Conservation (phyloP, 2,888 invertebrate genomes). For the Stomorhina lunata region DNA sequence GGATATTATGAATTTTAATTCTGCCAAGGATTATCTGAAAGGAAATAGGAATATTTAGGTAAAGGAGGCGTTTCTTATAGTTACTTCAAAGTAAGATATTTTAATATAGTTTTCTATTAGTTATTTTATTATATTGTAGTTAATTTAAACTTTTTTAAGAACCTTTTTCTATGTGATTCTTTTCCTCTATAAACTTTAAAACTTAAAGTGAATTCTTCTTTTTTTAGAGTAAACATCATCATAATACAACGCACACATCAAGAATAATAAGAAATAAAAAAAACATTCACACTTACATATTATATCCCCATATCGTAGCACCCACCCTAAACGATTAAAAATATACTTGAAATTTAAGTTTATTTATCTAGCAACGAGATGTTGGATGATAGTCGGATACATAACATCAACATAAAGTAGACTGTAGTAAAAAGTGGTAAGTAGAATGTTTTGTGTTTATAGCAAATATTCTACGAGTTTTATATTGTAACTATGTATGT, state of each 20-base stretch:
- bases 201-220: constrained; percentile 8
- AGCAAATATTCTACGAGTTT: neutral
- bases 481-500: neutral
- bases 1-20: neutral
- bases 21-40: neutral
- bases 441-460: neutral
- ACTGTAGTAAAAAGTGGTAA: neutral
- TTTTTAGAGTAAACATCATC: constrained; percentile 11
- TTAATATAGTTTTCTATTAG: too few species aligned
- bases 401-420: neutral
- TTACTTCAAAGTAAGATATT: too few species aligned
- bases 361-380: constrained; percentile 40
- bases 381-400: neutral
- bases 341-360: constrained; percentile 45
- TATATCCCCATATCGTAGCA: neutral
- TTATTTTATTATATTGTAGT: too few species aligned
- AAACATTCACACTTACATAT: neutral
- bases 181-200: constrained; percentile 23
- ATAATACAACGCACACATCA: neutral
- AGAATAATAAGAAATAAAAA: neutral
- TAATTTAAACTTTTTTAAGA: too few species aligned
- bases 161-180: neutral
- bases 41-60: neutral
- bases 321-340: neutral
- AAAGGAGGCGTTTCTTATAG: too few species aligned